Evolutionary conservation across 2,888 invertebrate species (phyloP).

Genomic region (Clunio marinus): DNA sequence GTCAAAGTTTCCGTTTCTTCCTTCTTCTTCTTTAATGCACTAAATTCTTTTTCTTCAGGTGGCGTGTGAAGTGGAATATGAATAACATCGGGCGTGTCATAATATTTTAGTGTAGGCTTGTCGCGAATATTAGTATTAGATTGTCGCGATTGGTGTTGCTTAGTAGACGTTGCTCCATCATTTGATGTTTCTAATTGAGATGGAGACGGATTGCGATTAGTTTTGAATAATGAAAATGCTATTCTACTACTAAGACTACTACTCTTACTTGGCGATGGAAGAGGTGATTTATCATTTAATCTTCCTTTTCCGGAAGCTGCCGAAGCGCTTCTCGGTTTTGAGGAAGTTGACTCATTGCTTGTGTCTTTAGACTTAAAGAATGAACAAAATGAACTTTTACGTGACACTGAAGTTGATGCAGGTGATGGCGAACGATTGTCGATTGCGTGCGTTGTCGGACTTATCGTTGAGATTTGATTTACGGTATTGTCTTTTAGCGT

Average conservation of each 20-base stretch:
- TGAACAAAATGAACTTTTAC: slow-evolving; percentile 77
- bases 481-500: slow-evolving; percentile 43
- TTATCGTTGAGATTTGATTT: slow-evolving; percentile 41
- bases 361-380: slow-evolving; percentile 70
- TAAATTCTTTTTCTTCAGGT: slow-evolving; percentile 58
- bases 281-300: slow-evolving; percentile 35
- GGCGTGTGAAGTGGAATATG: slow-evolving; percentile 73
- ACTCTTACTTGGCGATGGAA: slow-evolving; percentile 39
- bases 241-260: slow-evolving; percentile 34
- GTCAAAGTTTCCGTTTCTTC: neutral
- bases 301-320: slow-evolving; percentile 43
- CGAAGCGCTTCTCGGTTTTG: slow-evolving; percentile 41
- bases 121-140: slow-evolving; percentile 42
- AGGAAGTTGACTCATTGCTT: slow-evolving; percentile 61
- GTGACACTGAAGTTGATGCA: slow-evolving; percentile 59
- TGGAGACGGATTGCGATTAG: slow-evolving; percentile 39
- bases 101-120: slow-evolving; percentile 53
- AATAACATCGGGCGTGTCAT: slow-evolving; percentile 64
- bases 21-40: slow-evolving; percentile 24
- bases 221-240: slow-evolving; percentile 36
- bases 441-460: slow-evolving; percentile 41
- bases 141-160: slow-evolving; percentile 44
- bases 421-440: slow-evolving; percentile 65
- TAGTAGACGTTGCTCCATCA: slow-evolving; percentile 39
- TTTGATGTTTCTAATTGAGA: slow-evolving; percentile 42